phyloP scores from a whole-genome alignment of 2,113 vertebrate genomes.

The Mirza zaza region DNA sequence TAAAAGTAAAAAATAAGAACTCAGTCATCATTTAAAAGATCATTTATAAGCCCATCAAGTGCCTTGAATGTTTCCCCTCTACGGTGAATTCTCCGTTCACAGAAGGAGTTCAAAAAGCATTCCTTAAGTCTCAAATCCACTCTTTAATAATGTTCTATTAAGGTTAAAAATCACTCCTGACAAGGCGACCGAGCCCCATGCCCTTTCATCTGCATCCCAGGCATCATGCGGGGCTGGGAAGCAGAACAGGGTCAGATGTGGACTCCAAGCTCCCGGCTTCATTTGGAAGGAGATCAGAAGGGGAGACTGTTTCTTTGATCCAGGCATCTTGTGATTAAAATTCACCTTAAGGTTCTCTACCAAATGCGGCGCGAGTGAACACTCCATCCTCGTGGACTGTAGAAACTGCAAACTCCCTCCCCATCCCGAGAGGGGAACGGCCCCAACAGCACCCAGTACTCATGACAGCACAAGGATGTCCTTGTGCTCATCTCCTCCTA shows the following conservation, averaged over 20 bases:
- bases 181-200: conserved; percentile 49
- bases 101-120: conserved; percentile 70
- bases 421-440: not conserved
- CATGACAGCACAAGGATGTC: not conserved
- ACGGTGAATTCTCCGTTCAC: conserved; percentile 39
- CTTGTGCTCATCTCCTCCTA: not conserved
- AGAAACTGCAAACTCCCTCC: not conserved
- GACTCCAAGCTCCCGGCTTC: conserved; percentile 66
- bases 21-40: not conserved
- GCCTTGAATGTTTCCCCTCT: not conserved
- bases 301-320: conserved; percentile 70
- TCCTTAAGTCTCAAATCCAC: conserved; percentile 61
- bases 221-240: conserved; percentile 47
- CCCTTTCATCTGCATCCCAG: conserved; percentile 76
- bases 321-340: conserved; percentile 63
- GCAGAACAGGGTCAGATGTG: conserved; percentile 71
- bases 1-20: not conserved
- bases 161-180: conserved; percentile 72
- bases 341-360: conserved; percentile 67
- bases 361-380: conserved; percentile 56
- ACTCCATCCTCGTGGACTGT: not conserved
- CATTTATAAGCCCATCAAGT: not conserved
- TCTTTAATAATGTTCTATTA: conserved; percentile 71
- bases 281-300: conserved; percentile 79
- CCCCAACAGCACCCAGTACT: not conserved